Conservation (phyloP, 2,797 vertebrate species). For the Acipenser ruthenus region DNA sequence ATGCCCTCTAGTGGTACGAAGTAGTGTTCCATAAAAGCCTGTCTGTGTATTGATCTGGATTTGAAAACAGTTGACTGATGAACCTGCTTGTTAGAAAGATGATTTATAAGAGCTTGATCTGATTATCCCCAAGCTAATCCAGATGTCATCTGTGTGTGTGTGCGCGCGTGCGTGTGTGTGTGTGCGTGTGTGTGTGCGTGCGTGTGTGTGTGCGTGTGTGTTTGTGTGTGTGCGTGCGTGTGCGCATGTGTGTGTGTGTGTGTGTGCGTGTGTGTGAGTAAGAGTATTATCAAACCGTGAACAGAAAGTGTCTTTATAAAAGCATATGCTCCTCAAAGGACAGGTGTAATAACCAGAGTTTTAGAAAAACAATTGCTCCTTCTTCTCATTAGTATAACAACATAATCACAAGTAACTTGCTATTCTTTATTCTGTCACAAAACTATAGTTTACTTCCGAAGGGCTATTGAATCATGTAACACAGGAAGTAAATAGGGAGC, state of each 20-base stretch:
- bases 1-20: not conserved
- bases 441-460: not conserved
- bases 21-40: no score
- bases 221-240: not conserved
- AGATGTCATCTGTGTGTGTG: not conserved
- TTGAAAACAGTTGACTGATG: no score
- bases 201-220: not conserved
- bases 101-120: not conserved
- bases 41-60: no score
- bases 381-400: no score
- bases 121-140: not conserved
- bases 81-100: no score
- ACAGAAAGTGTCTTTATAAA: not conserved
- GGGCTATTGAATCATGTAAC: no score
- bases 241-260: not conserved
- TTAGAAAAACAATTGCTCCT: no score
- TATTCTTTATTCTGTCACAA: not conserved
- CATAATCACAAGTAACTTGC: no score
- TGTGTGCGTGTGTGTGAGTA: not conserved
- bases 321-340: not conserved
- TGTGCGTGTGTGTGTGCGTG: not conserved
- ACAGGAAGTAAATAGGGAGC: no score
- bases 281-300: not conserved
- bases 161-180: not conserved
- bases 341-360: not conserved